These are phyloP conservation scores for Cyprinella venusta DNA, from an alignment of 2,797 vertebrate species.

Conservation along the genomic window DNA sequence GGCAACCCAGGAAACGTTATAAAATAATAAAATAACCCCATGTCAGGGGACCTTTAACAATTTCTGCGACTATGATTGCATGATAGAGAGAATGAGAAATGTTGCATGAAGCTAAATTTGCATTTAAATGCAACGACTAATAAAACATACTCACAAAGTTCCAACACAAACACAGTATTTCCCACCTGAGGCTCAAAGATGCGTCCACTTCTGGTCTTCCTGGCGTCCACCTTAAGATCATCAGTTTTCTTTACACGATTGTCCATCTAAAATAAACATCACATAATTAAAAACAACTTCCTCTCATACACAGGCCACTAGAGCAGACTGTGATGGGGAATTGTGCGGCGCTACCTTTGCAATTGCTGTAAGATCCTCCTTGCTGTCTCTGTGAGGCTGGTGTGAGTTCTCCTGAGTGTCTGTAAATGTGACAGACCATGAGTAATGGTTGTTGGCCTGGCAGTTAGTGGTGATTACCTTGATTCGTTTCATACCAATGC, in stretches of 20 bases:
- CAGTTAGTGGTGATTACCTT: background rate
- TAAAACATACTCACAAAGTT: background rate
- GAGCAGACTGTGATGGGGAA: conserved; percentile 30
- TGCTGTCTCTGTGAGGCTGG: conserved; percentile 7
- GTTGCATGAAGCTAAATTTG: background rate
- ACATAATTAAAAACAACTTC: conserved; percentile 35
- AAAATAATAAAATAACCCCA: no score
- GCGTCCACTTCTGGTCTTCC: conserved; percentile 87
- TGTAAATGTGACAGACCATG: conserved; percentile 41
- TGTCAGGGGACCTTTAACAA: background rate
- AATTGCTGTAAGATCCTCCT: conserved; percentile 52
- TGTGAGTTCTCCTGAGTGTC: conserved; percentile 62
- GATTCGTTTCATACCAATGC: background rate
- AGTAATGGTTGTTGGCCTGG: background rate
- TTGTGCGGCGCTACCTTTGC: conserved; percentile 40
- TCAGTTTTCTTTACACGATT: conserved; percentile 75
- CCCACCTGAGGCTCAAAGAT: conserved; percentile 70
- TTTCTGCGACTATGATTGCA: background rate
- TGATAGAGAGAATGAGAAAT: background rate
- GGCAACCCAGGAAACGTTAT: no score
- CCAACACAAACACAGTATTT: conserved; percentile 27
- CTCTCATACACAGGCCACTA: background rate
- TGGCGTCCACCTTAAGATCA: conserved; percentile 72
- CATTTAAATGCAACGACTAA: background rate
- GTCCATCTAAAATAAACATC: conserved; percentile 65